Evolutionary conservation across 2,888 invertebrate genomes (phyloP), one percentile per base, ranked within the genome.

Genomic region (Harpalus rufipes): DNA sequence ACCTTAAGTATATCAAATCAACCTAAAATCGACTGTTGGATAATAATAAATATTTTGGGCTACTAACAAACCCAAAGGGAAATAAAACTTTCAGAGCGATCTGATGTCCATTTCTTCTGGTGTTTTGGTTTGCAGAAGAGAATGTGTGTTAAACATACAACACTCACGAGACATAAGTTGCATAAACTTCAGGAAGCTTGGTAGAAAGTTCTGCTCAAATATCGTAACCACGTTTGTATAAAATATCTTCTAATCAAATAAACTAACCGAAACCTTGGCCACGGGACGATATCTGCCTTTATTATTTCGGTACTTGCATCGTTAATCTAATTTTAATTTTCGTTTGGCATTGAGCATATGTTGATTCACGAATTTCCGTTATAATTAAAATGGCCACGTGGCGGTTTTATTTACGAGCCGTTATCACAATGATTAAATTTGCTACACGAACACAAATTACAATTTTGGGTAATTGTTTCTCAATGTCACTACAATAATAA

Each of bases 121-220:
- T 3, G 1, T 21, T 21, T 21, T 6, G 44, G 12, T 0, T 32
- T 32, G 32, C n/a, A 6, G 25, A 63, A 68, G 39, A 39, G 32
- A 68, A 68, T 68, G 25, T 25, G 59, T 25, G 78, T 18, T 58
- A n/a, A n/a, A 81, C 63, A 63, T 18, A 63, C 1, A 44, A 65
- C 81, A 81, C 51, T 44, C 44, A 68, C 39, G 83, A 39, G 18
- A 83, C 41, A 76, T 76, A 76, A 83, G 83, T 83, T 83, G 83
- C 83, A 83, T 83, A 83, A 76, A 76, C 32, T 16, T 61, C n/a
- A 83, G 76, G 76, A 76, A 61, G 51, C 59, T 25, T 51, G 51
- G 18, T 78, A 58, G 78, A 78, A 78, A 78, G 58, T 74, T 74
- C 14, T 14, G n/a, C 32, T 21, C 25, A 32, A 68, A 68, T 39